Evolutionary conservation across 2,113 vertebrate genomes (phyloP).

Genomic region (Chrysemys picta): DNA sequence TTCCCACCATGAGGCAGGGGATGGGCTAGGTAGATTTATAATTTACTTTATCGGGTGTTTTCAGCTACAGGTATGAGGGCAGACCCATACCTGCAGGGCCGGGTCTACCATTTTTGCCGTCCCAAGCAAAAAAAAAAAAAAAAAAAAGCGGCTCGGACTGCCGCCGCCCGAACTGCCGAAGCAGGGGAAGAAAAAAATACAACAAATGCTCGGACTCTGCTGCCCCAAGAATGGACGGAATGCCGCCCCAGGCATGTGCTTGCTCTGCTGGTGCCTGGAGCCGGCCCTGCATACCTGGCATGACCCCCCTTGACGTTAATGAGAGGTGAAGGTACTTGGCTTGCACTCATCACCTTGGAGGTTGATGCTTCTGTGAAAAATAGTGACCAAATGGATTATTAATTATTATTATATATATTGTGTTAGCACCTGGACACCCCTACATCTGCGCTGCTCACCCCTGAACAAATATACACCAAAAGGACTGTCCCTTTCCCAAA

Average conservation of each 20-base stretch:
- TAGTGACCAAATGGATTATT: not conserved
- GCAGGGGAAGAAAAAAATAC: too few species aligned
- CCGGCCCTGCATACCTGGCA: not conserved
- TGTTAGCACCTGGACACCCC: not conserved
- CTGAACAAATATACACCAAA: not conserved
- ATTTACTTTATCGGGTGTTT: accelerated
- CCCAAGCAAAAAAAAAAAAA: too few species aligned
- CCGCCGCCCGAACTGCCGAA: too few species aligned
- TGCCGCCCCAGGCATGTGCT: too few species aligned
- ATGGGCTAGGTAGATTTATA: not conserved
- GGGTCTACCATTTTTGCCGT: too few species aligned
- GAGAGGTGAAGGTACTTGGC: not conserved
- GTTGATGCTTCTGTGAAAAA: not conserved
- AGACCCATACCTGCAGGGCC: not conserved
- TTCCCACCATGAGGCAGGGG: not conserved
- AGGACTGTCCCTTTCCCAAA: accelerated
- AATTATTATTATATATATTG: not conserved
- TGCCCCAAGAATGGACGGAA: too few species aligned
- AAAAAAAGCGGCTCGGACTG: too few species aligned
- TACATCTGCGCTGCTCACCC: not conserved
- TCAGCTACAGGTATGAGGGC: not conserved
- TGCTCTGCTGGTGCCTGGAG: too few species aligned
- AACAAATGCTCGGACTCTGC: too few species aligned
- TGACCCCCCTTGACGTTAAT: not conserved
- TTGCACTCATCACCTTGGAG: not conserved